phyloP scores from a whole-genome alignment of 2,888 invertebrate species.

The Diloba caeruleocephala region DNA sequence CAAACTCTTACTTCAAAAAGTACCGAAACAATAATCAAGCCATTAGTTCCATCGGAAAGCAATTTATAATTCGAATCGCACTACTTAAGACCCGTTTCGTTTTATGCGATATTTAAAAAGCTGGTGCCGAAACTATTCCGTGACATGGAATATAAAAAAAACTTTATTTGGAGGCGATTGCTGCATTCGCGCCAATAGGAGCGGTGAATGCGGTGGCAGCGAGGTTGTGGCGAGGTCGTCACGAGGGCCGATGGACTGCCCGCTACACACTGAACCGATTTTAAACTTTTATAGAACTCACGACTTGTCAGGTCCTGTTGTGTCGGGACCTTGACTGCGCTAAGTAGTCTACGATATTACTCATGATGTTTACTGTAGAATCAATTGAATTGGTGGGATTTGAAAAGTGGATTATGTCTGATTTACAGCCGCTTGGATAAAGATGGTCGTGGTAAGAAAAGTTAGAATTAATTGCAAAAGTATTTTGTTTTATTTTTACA shows the following conservation, averaged over 20 bases:
- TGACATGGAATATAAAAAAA: constrained; percentile 75
- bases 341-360: constrained; percentile 53
- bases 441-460: constrained; percentile 23
- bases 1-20: constrained; percentile 43
- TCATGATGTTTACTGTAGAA: constrained; percentile 40
- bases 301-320: constrained; percentile 56
- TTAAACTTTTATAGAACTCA: constrained; percentile 59
- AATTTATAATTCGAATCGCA: constrained; percentile 65
- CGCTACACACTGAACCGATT: constrained; percentile 60
- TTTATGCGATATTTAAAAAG: constrained; percentile 59
- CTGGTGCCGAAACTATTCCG: constrained; percentile 60
- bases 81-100: constrained; percentile 62
- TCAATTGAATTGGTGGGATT: constrained; percentile 38
- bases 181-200: constrained; percentile 80
- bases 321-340: constrained; percentile 53
- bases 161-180: constrained; percentile 82
- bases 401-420: constrained; percentile 29
- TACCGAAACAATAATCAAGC: constrained; percentile 53
- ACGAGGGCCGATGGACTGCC: constrained; percentile 69
- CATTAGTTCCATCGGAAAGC: constrained; percentile 53
- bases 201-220: constrained; percentile 79
- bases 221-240: constrained; percentile 81
- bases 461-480: constrained; percentile 12
- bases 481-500: constrained; percentile 9
- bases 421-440: constrained; percentile 25